Evolutionary conservation across 1,140 invertebrate species (phyloP).

Genomic region (Notospermus geniculatus): DNA sequence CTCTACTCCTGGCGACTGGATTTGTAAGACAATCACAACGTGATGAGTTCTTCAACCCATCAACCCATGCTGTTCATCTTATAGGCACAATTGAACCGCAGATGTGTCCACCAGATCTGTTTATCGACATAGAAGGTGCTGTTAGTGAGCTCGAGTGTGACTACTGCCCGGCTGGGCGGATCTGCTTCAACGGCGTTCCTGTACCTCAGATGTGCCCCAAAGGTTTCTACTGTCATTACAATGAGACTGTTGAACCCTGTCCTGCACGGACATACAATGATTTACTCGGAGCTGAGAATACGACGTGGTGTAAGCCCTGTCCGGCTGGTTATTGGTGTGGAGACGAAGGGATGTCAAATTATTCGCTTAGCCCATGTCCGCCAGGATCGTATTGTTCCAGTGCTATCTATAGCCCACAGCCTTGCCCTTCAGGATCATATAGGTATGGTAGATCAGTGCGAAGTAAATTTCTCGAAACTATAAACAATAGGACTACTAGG

Average conservation of each 20-base stretch:
- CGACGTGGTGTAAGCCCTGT: slow-evolving; percentile 40
- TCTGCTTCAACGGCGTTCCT: slow-evolving; percentile 44
- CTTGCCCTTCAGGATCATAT: slow-evolving; percentile 48
- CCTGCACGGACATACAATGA: slow-evolving; percentile 41
- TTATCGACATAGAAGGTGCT: slow-evolving; percentile 45
- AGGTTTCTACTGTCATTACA: slow-evolving; percentile 40
- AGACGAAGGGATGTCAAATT: slow-evolving; percentile 36
- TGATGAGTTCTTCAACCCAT: too few species aligned
- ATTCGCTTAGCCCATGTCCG: slow-evolving; percentile 40
- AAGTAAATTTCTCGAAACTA: too few species aligned
- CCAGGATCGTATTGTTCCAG: slow-evolving; percentile 44
- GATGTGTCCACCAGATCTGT: slow-evolving; percentile 32
- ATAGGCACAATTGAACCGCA: slow-evolving; percentile 25
- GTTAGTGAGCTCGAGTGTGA: slow-evolving; percentile 34
- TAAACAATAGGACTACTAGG: too few species aligned
- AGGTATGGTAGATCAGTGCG: too few species aligned
- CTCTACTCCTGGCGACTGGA: too few species aligned
- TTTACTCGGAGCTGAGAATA: slow-evolving; percentile 33
- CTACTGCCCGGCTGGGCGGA: slow-evolving; percentile 42
- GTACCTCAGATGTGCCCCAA: slow-evolving; percentile 38
- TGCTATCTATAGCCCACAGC: slow-evolving; percentile 28
- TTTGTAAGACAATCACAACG: too few species aligned
- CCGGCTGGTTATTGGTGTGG: slow-evolving; percentile 47
- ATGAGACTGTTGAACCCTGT: slow-evolving; percentile 26
- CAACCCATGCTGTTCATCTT: too few species aligned